Conservation (phyloP, 2,113 vertebrate genomes). For the Oceanodroma tethys region DNA sequence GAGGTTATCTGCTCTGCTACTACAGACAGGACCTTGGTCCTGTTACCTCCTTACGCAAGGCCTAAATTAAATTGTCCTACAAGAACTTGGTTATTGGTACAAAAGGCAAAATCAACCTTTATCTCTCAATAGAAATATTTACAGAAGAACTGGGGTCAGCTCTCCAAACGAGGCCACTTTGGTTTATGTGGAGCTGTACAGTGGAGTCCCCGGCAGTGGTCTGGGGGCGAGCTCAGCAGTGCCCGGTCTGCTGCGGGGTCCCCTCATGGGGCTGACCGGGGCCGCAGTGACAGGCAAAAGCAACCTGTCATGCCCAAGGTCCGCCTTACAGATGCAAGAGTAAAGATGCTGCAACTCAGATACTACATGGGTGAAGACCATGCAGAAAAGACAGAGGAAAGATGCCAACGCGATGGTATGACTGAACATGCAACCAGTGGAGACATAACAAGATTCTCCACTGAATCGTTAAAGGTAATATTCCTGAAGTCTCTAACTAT, state of each 20-base stretch:
- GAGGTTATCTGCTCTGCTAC: not conserved
- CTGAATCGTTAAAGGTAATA: not conserved
- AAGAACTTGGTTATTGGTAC: not conserved
- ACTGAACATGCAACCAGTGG: too few relatives aligned
- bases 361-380: not conserved
- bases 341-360: not conserved
- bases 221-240: accelerated
- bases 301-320: not conserved
- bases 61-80: not conserved
- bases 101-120: not conserved
- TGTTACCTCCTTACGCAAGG: not conserved
- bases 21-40: not conserved
- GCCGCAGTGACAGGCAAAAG: not conserved
- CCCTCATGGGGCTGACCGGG: not conserved
- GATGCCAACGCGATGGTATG: not conserved
- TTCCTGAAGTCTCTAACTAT: not conserved
- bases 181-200: not conserved
- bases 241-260: accelerated
- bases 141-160: not conserved
- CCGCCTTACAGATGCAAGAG: not conserved
- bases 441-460: not conserved
- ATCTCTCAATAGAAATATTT: not conserved
- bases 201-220: accelerated
- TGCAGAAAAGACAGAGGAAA: not conserved
- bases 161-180: not conserved